phyloP scores from a whole-genome alignment of 2,888 invertebrate species.

The Drosophila helvetica region DNA sequence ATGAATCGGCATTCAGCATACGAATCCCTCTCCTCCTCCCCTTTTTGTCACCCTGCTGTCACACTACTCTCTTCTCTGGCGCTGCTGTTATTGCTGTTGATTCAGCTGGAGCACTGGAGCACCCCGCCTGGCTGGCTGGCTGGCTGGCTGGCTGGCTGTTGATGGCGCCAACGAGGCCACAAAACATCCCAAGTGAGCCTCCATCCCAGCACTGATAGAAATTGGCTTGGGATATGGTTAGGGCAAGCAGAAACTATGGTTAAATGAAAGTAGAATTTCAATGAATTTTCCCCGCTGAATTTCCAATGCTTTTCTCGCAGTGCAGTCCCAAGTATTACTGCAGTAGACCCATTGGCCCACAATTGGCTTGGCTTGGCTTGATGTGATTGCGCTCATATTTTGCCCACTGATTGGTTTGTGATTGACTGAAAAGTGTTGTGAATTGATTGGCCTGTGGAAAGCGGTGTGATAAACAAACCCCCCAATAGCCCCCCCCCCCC shows the following conservation, averaged over 20 bases:
- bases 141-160: constrained; percentile 39
- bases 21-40: neutral
- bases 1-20: constrained; percentile 70
- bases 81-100: constrained; percentile 54
- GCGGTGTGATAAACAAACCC: constrained; percentile 56
- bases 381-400: constrained; percentile 63
- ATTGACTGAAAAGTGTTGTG: constrained; percentile 68
- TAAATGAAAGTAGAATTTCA: neutral
- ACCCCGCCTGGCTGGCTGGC: constrained; percentile 41
- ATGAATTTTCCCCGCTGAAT: too few species aligned
- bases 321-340: constrained; percentile 24
- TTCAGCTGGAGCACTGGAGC: constrained; percentile 58
- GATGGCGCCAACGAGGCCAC: constrained; percentile 60
- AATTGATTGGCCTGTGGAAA: constrained; percentile 61
- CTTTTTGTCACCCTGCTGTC: neutral
- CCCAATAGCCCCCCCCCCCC: constrained; percentile 10
- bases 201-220: constrained; percentile 6
- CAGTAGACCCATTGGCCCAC: constrained; percentile 24
- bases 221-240: neutral
- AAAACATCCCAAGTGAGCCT: constrained; percentile 28
- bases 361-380: constrained; percentile 75
- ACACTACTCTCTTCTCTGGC: neutral
- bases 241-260: too few species aligned
- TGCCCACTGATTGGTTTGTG: constrained; percentile 59
- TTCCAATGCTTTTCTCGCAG: neutral